A percentile compares a stretch with the other conserved stretches of the same genome.
Conservation (phyloP, 1,140 invertebrate genomes). For the Acromyrmex heyeri region DNA sequence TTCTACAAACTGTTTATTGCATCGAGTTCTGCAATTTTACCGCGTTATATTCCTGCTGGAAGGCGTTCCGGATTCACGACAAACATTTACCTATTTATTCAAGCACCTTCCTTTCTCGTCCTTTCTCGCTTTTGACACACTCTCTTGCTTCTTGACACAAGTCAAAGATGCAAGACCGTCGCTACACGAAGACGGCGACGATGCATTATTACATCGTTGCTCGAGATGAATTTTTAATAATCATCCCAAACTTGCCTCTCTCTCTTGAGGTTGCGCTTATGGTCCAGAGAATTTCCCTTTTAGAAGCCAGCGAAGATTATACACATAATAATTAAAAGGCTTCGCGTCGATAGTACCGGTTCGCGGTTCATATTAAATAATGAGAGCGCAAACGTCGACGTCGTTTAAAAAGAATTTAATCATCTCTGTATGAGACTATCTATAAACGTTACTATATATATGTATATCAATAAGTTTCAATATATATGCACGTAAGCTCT, state of each 20-base stretch:
- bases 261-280: constrained; percentile 20
- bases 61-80: constrained; percentile 16
- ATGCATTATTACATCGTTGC: constrained; percentile 72
- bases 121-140: constrained; percentile 4
- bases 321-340: constrained; percentile 69
- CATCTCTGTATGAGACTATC: not conserved
- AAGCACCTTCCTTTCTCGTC: not conserved
- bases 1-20: not conserved
- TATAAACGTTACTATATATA: not conserved
- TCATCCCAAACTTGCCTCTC: constrained; percentile 15
- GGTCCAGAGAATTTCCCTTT: constrained; percentile 56
- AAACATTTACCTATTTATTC: constrained; percentile 45
- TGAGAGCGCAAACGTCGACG: not conserved
- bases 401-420: constrained; percentile 37
- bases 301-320: constrained; percentile 23
- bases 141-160: not conserved
- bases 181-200: constrained; percentile 22
- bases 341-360: not conserved
- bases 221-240: constrained; percentile 76
- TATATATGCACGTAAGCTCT: not conserved
- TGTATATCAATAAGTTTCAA: not conserved
- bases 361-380: constrained; percentile 63
- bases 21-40: not conserved
- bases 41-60: not conserved
- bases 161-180: constrained; percentile 8